phyloP scores from a whole-genome alignment of 2,888 invertebrate genomes.

The Apamea monoglypha region DNA sequence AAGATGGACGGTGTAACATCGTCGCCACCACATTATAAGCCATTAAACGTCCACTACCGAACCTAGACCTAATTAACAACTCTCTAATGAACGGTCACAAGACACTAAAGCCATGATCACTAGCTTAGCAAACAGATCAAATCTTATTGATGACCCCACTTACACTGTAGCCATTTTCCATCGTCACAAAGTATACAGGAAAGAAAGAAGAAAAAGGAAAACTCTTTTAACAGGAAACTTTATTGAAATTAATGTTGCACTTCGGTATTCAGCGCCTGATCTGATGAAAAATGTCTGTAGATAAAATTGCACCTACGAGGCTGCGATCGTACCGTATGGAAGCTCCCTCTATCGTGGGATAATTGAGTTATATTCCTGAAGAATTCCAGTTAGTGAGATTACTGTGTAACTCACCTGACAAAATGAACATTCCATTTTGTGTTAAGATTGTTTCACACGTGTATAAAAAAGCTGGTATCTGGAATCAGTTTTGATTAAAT shows the following conservation, averaged over 20 bases:
- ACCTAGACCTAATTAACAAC: constrained; percentile 11
- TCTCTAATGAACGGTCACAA: neutral
- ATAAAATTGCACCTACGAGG: constrained; percentile 49
- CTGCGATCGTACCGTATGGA: constrained; percentile 20
- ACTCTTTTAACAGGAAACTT: constrained; percentile 13
- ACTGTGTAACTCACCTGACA: constrained; percentile 47
- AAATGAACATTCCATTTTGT: constrained; percentile 38
- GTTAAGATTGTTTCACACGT: constrained; percentile 4
- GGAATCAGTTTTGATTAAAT: neutral
- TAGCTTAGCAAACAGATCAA: constrained; percentile 22
- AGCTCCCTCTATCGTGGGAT: constrained; percentile 55
- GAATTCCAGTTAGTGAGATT: constrained; percentile 63
- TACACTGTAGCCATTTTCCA: constrained; percentile 12
- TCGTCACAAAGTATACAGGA: constrained; percentile 10
- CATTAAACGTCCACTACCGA: neutral
- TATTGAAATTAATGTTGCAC: constrained; percentile 59
- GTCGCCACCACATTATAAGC: neutral
- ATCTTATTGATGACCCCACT: constrained; percentile 9
- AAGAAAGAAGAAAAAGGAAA: neutral
- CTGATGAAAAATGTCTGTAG: constrained; percentile 70
- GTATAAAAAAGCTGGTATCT: neutral
- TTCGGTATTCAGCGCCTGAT: constrained; percentile 32
- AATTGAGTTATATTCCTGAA: constrained; percentile 73
- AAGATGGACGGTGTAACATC: too few relatives aligned
- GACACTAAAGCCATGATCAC: constrained; percentile 4